phyloP scores from a whole-genome alignment of 2,797 vertebrate species.

The Cynodonichthys magdalenae region DNA sequence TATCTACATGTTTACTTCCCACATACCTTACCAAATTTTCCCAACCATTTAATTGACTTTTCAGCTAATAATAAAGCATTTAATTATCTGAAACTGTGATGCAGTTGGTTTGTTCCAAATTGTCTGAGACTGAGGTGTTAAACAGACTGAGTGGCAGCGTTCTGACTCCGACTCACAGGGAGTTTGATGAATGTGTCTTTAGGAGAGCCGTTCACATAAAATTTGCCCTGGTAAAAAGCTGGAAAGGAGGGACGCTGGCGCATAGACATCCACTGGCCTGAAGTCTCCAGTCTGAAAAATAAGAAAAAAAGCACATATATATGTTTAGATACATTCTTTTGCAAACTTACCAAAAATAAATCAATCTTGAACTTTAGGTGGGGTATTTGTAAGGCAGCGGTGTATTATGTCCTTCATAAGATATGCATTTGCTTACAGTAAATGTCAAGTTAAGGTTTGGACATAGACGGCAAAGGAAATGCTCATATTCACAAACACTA shows the following conservation, averaged over 20 bases:
- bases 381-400: conserved; percentile 1
- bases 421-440: conserved; percentile 20
- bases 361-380: conserved; percentile 10
- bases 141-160: not conserved
- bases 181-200: conserved; percentile 90
- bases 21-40: not conserved
- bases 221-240: conserved; percentile 83
- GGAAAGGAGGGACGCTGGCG: conserved; percentile 79
- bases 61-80: not conserved
- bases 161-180: conserved; percentile 73
- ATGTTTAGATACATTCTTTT: not conserved
- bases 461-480: conserved; percentile 12
- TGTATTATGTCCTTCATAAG: conserved; percentile 9
- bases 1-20: not conserved
- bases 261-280: conserved; percentile 71
- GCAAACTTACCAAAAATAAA: not conserved
- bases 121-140: not conserved
- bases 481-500: conserved; percentile 16
- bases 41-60: not conserved
- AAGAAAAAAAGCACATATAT: conserved; percentile 6
- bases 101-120: not conserved
- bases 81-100: not conserved
- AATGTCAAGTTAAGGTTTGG: conserved; percentile 37
- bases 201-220: conserved; percentile 78
- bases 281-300: conserved; percentile 70